Evolutionary conservation across 2,797 vertebrate species (phyloP), one percentile per base, ranked within the genome.

Genomic region (Sus cebifrons): DNA sequence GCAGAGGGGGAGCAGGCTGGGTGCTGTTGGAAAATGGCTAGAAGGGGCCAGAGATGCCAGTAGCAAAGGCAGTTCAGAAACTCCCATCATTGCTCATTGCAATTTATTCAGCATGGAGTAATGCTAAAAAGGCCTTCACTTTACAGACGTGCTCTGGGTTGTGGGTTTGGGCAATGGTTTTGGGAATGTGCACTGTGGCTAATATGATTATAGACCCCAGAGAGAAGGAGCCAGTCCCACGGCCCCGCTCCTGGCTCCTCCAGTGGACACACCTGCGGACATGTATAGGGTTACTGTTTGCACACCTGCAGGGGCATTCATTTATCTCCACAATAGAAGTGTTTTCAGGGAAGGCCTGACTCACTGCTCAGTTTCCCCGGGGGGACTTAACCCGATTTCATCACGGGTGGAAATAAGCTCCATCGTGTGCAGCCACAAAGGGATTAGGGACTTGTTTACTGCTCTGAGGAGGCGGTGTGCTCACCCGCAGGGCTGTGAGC

Each of bases 381-480:
- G 13, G 2, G 32, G 56, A 40, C 2, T 44, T 91, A 81, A 74
- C 10, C 44, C 3, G 15, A 56, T 91, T 96, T 90, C 81, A 49
- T 75, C 29, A 52, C 15, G 62, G 75, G 62, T 77, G 29, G 58
- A 60, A 62, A 54, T 97, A 97, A 89, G 82, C 60, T 89, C 65
- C 62, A 44, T 52, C 0, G 0, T 71, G 54, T 93, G 92, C 29
- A 14, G 68, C n/a, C 75, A 95, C 79, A 92, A 84, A 54, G 85
- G 92, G 73, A 91, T 96, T 96, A 97, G 70, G 54, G 16, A 8
- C 40, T 67, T 89, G 77, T 89, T 97, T 95, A 87, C 75, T 52
- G 17, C 21, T 52, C 17, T 1, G 7, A 75, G 21, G 44, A 56
- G 49, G 71, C 20, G 32, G 25, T 67, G 12, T 10, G 36, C 15